Evolutionary conservation across 2,888 invertebrate genomes (phyloP), one percentile per base, ranked within the genome.

Genomic region (Macrostomum cliftonense): DNA sequence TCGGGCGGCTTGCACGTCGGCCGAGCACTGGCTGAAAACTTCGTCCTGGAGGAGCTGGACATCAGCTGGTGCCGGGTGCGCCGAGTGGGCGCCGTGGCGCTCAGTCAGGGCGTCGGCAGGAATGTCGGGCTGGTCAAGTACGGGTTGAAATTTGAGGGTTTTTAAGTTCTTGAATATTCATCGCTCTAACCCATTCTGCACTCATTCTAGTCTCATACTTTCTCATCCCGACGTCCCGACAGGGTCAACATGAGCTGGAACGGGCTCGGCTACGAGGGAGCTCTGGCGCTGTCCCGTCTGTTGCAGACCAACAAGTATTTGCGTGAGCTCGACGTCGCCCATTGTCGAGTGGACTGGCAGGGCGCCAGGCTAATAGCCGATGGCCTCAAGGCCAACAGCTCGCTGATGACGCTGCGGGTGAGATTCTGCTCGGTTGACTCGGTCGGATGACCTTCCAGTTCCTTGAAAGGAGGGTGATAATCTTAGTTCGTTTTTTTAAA

Each of bases 191-290:
- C 28, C 28, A 7, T 28, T 28, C 28, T 28, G 4, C 9, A 4
- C 28, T 9, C 4, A 28, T 28, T 9, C 28, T 9, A 28, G 9
- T 28, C 28, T 9, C 28, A n/a, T n/a, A n/a, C n/a, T n/a, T n/a
- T n/a, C n/a, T n/a, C n/a, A n/a, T n/a, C n/a, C n/a, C n/a, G n/a
- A n/a, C n/a, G n/a, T n/a, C 28, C 28, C 9, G 28, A 9, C 43
- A 19, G 28, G 2, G 17, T 43, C 43, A 21, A n/a, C 14, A 12
- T 20, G 20, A 55, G 59, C 5, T 59, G 58, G 58, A 63, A 63
- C 52, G 63, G 63, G 11, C 50, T 62, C 1, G 59, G 57, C 0
- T 61, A 61, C 43, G 61, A 60, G 20, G 63, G 63, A 4, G 51
- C 59, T 1, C 55, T 62, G 28, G 60, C 62, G 2, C 37, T 63